These are phyloP conservation scores for Alca torda DNA, from an alignment of 2,797 vertebrate species.

Conservation along the genomic window DNA sequence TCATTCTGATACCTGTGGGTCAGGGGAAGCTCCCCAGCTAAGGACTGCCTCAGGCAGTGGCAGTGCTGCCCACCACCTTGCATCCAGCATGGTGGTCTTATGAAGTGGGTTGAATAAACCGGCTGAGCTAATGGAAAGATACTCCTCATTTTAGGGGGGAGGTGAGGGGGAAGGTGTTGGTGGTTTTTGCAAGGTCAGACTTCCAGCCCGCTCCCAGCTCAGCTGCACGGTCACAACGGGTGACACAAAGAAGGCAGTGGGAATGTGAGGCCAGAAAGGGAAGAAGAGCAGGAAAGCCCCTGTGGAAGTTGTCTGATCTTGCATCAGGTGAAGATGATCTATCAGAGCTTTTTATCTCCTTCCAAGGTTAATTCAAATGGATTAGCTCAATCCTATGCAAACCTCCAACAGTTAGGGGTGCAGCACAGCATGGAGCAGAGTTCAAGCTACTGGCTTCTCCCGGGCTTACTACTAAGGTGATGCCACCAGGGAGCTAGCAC, in stretches of 20 bases:
- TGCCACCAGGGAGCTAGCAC: not conserved
- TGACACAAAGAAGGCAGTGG: not conserved
- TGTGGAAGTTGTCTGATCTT: not conserved
- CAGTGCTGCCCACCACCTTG: not conserved
- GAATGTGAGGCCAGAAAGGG: not conserved
- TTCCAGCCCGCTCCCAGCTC: not conserved
- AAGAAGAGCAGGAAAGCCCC: not conserved
- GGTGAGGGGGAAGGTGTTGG: rapidly evolving
- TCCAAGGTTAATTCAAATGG: not conserved
- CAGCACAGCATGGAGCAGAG: not conserved
- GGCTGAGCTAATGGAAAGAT: not conserved
- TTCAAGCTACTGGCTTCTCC: not conserved
- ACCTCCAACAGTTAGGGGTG: not conserved
- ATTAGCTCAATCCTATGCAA: not conserved
- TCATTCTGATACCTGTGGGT: not conserved
- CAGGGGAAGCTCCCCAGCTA: not conserved
- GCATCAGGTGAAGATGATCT: not conserved
- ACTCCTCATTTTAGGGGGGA: not conserved
- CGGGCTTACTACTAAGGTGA: not conserved
- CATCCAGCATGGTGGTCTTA: not conserved
- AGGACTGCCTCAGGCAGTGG: not conserved
- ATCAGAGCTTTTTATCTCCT: not conserved
- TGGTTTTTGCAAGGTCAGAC: not conserved
- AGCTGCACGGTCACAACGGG: not conserved
- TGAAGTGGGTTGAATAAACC: not conserved